phyloP scores from a whole-genome alignment of 2,888 invertebrate species.

The Drosophila prostipennis region DNA sequence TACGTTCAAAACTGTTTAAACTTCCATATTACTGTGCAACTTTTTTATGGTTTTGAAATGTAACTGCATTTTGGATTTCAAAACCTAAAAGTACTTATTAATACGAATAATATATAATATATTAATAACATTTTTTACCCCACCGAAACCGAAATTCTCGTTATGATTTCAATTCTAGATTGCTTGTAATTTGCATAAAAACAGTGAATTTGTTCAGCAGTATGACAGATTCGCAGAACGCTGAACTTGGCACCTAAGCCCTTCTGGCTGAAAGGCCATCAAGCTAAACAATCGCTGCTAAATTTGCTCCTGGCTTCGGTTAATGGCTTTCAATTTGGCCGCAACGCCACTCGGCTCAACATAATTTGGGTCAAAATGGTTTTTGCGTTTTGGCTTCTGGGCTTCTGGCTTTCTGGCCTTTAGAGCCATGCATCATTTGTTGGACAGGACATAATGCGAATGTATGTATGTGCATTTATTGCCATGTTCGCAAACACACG shows the following conservation, averaged over 20 bases:
- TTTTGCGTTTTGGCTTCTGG: background rate
- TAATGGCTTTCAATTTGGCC: constrained; percentile 7
- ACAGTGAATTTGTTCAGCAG: too few relatives aligned
- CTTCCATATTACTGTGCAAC: too few relatives aligned
- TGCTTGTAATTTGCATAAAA: background rate
- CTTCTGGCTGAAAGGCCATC: background rate
- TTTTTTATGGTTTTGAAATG: too few relatives aligned
- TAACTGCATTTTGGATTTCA: too few relatives aligned
- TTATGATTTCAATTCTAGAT: too few relatives aligned
- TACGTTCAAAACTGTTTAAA: too few relatives aligned
- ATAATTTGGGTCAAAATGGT: constrained; percentile 5
- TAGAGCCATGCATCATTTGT: constrained; percentile 1
- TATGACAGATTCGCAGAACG: background rate
- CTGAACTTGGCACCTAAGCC: background rate
- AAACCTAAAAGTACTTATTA: too few relatives aligned
- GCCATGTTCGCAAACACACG: background rate
- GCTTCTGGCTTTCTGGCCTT: background rate
- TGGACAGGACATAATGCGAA: constrained; percentile 1
- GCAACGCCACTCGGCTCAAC: background rate
- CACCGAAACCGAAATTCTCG: too few relatives aligned
- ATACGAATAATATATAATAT: too few relatives aligned
- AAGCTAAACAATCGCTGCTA: background rate
- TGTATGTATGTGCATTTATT: constrained; percentile 2
- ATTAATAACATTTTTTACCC: too few relatives aligned
- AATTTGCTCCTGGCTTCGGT: background rate